A percentile compares a stretch with the other conserved stretches of the same genome.
Evolutionary conservation across 2,888 invertebrate species (phyloP).

Genomic region (Noctuana brunneofusca): DNA sequence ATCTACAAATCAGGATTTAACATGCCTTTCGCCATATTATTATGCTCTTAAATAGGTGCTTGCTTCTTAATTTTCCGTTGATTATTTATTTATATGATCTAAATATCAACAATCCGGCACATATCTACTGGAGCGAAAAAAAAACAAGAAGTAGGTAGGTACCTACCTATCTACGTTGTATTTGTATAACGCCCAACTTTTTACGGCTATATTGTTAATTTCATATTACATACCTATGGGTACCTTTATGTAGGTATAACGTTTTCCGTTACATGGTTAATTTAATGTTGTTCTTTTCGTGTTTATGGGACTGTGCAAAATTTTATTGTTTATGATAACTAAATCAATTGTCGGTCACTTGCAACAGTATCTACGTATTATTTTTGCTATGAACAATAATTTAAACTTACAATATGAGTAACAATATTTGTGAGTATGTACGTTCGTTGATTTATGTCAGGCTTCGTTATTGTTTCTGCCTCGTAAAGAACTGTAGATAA

Average conservation of each 20-base stretch:
- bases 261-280: constrained; percentile 27
- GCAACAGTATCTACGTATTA: constrained; percentile 48
- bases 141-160: not conserved
- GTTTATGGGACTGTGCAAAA: constrained; percentile 67
- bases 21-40: too few species aligned
- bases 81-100: too few species aligned
- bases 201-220: not conserved
- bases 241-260: not conserved
- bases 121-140: not conserved
- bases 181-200: not conserved
- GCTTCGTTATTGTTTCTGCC: constrained; percentile 77
- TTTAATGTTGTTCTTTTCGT: constrained; percentile 44
- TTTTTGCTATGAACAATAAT: constrained; percentile 65
- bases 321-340: constrained; percentile 44
- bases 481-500: constrained; percentile 74
- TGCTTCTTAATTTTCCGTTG: not conserved
- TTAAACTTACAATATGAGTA: constrained; percentile 63
- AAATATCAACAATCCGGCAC: not conserved
- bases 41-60: too few species aligned
- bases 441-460: constrained; percentile 74
- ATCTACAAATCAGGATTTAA: not conserved
- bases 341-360: not conserved
- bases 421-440: constrained; percentile 63
- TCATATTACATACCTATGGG: not conserved
- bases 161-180: too few species aligned